These are phyloP conservation scores for Gymnobelideus leadbeateri DNA, from an alignment of 2,113 vertebrate species.

Conservation along the genomic window DNA sequence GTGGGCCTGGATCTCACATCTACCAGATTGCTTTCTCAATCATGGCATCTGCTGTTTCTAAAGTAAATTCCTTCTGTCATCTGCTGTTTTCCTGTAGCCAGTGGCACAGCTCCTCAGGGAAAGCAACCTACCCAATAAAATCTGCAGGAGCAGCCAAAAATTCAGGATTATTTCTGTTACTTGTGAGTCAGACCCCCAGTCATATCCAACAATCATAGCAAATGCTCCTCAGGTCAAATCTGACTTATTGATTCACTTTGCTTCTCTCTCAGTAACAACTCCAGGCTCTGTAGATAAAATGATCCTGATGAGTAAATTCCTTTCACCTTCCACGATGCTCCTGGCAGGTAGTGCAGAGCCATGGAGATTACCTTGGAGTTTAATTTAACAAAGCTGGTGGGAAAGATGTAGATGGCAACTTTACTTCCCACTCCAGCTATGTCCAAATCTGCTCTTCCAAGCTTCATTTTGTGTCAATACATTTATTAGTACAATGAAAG, in stretches of 20 bases:
- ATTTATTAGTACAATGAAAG: neutral
- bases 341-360: neutral
- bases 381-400: neutral
- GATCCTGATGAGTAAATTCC: neutral
- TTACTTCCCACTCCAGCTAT: neutral
- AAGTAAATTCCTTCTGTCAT: neutral
- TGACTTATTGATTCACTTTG: neutral
- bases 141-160: neutral
- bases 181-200: neutral
- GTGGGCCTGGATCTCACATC: neutral
- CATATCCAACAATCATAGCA: neutral
- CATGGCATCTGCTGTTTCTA: neutral
- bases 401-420: neutral
- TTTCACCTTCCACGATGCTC: neutral
- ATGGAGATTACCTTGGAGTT: neutral
- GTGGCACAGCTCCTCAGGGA: neutral
- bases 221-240: neutral
- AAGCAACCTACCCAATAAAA: neutral
- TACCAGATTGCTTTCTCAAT: neutral
- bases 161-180: neutral
- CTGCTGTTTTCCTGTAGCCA: neutral
- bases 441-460: neutral
- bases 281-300: neutral
- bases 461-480: neutral
- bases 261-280: neutral